Percentiles rank a stretch among this genome's conserved stretches.
Conservation (phyloP, 2,888 invertebrate genomes). For the Habrosyne pyritoides region DNA sequence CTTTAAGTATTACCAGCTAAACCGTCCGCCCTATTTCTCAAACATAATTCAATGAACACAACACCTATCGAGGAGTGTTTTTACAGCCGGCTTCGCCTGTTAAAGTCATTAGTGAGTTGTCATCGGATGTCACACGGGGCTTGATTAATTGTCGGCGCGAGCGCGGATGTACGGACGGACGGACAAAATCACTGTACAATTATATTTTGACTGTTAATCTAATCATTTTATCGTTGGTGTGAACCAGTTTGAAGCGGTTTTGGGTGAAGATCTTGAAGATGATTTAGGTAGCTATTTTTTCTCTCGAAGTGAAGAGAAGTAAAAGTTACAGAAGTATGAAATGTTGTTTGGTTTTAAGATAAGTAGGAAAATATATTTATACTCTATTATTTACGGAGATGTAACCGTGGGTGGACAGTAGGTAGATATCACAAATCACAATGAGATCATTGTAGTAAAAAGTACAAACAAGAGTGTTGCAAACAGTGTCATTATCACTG, state of each 20-base stretch:
- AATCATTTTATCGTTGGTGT: background rate
- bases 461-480: too few species aligned
- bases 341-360: too few species aligned
- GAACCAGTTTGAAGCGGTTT: background rate
- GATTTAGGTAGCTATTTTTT: too few species aligned
- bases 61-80: conserved; percentile 36
- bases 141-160: conserved; percentile 39
- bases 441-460: too few species aligned
- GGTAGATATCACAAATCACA: too few species aligned
- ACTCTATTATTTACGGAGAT: too few species aligned
- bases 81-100: conserved; percentile 39
- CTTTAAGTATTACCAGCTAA: background rate
- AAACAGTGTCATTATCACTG: too few species aligned
- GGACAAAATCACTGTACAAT: conserved; percentile 12
- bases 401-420: too few species aligned
- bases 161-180: conserved; percentile 18
- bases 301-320: too few species aligned
- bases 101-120: conserved; percentile 46
- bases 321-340: too few species aligned
- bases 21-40: background rate
- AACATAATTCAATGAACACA: conserved; percentile 29
- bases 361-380: too few species aligned
- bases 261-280: too few species aligned
- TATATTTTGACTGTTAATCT: conserved; percentile 1
- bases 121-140: conserved; percentile 29